Evolutionary conservation across 1,140 invertebrate species (phyloP), one percentile per base, ranked within the genome.

Genomic region (Atta texana): DNA sequence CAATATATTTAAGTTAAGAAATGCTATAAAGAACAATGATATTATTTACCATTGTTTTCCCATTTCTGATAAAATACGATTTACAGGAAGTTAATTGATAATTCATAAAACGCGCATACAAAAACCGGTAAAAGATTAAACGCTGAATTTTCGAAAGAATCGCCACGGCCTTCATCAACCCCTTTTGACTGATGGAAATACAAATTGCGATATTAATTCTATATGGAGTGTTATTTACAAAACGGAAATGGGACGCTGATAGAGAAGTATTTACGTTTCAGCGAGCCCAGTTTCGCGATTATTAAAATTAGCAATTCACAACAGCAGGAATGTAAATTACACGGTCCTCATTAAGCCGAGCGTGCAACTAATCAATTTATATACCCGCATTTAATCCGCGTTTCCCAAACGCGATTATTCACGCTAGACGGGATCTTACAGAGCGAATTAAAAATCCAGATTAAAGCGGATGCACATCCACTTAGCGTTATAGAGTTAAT

Each of bases 281-380:
- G 61, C 61, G 63, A 44, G 51, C 55, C 51, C 82, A 55, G 81
- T 84, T 84, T 74, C 80, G 80, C 82, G 74, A 85, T 85, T 85
- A 85, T 85, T 85, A 85, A 85, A 85, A 85, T 85, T 85, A 85
- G 82, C 82, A 76, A 78, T 77, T 78, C 82, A 78, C 74, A 76
- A 78, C 72, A 74, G 61, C 61, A 44, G 74, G 39, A 66, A 68
- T 78, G 82, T 66, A 78, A 85, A 85, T 85, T 85, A 85, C 63
- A 85, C 63, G 55, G 66, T 72, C 63, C 76, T 86, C 76, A 80
- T 86, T 86, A 86, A 86, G 77, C 85, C 63, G 51, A 86, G 68
- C 85, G 77, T 64, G 57, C 53, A 69, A 75, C 74, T 76, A 81
- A 89, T 89, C 78, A 71, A 87, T 89, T 84, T 84, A 75, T 87